Conservation (phyloP, 2,113 vertebrate species). For the Pollimyrus isidori region DNA sequence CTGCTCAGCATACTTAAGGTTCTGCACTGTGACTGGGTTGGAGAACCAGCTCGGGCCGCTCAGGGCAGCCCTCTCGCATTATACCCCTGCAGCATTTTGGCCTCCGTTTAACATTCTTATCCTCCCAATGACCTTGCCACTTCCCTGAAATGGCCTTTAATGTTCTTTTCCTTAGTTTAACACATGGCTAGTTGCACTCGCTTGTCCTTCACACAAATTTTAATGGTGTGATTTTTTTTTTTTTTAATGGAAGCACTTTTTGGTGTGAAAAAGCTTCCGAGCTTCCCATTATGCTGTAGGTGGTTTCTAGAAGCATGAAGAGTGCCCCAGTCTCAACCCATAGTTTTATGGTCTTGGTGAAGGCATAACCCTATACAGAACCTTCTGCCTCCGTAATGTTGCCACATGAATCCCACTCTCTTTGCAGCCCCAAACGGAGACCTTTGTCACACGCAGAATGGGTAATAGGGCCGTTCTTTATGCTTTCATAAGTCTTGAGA, state of each 20-base stretch:
- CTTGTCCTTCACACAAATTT: neutral
- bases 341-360: neutral
- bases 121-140: neutral
- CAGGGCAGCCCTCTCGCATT: neutral
- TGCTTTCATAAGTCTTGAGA: neutral
- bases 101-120: neutral
- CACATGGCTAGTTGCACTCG: neutral
- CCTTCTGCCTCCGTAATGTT: neutral
- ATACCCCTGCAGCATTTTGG: neutral
- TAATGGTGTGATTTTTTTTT: neutral
- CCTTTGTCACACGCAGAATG: neutral
- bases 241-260: neutral
- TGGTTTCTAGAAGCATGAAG: neutral
- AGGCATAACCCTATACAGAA: neutral
- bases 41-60: neutral
- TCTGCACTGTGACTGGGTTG: neutral
- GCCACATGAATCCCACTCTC: neutral
- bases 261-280: neutral
- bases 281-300: neutral
- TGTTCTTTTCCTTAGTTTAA: neutral
- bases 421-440: neutral
- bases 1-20: neutral
- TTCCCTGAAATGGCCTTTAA: neutral
- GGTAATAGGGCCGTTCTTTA: neutral
- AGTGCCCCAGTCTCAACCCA: neutral